A percentile compares a stretch with the other conserved stretches of the same genome.
phyloP scores from a whole-genome alignment of 2,113 vertebrate species.

The Mionectes macconnelli region DNA sequence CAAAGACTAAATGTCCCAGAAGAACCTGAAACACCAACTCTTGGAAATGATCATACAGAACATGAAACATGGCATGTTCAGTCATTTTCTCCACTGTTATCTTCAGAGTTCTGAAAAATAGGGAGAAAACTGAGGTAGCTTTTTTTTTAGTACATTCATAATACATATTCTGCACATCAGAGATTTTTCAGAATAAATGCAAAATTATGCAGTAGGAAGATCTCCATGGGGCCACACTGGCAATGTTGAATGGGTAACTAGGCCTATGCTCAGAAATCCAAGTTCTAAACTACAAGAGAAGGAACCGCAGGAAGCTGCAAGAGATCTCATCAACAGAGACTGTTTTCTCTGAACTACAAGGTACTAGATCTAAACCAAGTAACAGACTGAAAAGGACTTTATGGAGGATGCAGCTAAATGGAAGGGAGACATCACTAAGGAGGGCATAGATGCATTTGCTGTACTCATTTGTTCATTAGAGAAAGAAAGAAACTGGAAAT shows the following conservation, averaged over 20 bases:
- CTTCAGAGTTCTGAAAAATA: background rate
- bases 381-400: background rate
- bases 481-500: conserved; percentile 19
- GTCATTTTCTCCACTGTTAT: background rate
- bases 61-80: background rate
- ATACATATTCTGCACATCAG: background rate
- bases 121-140: background rate
- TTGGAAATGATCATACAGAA: background rate
- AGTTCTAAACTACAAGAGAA: background rate
- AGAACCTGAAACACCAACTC: background rate
- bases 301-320: background rate
- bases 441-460: conserved; percentile 19
- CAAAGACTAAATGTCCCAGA: background rate
- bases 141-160: background rate
- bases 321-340: background rate
- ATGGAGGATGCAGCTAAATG: background rate
- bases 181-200: background rate
- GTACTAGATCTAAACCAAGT: background rate
- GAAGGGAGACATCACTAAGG: background rate
- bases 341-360: background rate
- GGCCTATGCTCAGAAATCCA: background rate
- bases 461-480: conserved; percentile 34
- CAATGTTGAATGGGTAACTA: background rate
- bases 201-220: background rate
- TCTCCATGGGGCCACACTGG: background rate